phyloP scores from a whole-genome alignment of 92 coral and sea anemone species.

The Palythoa caribaeorum region DNA sequence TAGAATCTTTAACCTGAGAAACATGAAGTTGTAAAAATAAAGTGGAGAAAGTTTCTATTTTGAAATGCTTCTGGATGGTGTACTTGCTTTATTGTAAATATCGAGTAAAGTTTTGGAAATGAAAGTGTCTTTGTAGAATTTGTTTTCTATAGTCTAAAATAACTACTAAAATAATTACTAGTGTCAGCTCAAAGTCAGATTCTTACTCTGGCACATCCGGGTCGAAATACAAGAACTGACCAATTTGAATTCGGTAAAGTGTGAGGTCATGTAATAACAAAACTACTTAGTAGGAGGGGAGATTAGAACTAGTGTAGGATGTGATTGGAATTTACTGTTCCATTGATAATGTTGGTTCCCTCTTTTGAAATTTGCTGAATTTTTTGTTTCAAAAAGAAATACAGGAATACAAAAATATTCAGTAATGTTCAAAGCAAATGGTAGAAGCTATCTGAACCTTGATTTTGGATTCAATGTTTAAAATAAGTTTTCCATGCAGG shows the following conservation, averaged over 20 bases:
- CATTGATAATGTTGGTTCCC: conserved; percentile 14
- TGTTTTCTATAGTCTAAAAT: no score
- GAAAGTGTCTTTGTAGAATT: no score
- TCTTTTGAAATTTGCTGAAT: conserved; percentile 24
- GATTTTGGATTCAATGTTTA: conserved; percentile 14
- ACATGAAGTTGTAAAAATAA: no score
- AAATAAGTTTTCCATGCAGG: conserved; percentile 26
- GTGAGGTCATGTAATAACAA: conserved; percentile 9
- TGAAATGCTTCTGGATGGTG: no score
- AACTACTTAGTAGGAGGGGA: conserved; percentile 8
- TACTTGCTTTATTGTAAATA: no score
- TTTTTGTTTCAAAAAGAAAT: not conserved
- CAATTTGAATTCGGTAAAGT: not conserved
- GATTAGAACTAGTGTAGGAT: conserved; percentile 20
- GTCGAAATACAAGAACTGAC: not conserved
- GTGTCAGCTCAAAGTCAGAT: not conserved
- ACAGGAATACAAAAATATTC: not conserved
- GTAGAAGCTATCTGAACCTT: conserved; percentile 8
- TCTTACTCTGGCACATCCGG: not conserved
- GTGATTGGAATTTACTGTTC: conserved; percentile 14
- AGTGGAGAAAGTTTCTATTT: no score
- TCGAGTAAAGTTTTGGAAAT: no score
- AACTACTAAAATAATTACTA: no score
- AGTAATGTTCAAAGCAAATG: conserved; percentile 9
- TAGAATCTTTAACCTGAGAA: not conserved